Evolutionary conservation across 2,888 invertebrate genomes (phyloP), one percentile per base, ranked within the genome.

Genomic region (Catotricha subobsoleta): DNA sequence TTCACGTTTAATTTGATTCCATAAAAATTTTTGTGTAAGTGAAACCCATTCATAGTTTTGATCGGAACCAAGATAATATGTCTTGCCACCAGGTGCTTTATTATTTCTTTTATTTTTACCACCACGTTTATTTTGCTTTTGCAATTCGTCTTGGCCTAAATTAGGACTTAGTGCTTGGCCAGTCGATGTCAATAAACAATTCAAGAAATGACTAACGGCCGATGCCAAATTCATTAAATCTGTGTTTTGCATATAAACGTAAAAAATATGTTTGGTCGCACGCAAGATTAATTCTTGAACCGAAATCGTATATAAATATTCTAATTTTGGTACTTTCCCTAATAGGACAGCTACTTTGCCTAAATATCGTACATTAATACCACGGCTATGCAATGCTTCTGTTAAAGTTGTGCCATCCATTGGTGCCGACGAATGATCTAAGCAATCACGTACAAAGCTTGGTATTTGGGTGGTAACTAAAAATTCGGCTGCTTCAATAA

Each of bases 361-460:
- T 48, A 99, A 69, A 63, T 98, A 99, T 43, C 97, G 75, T 49
- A 97, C 80, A 66, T 98, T 98, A 54, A 98, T 92, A 49, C 98
- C 98, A 48, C 87, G 78, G 51, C 80, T 82, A 65, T 98, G 98
- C 60, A 98, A 68, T 8, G 90, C 82, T 61, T 95, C 94, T 1
- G 88, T 79, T 45, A 98, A 68, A 2, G 87, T 90, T 41, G 74
- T 73, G 38, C 97, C 97, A 66, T 98, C 97, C 75, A 95, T 87
- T 1, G 94, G 92, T 3, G 91, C 86, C 1, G 88, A 78, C 3
- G 86, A 76, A 62, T 94, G 91, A 58, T 91, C 86, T 53, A 91
- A 65, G 52, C 86, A 86, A 52, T 90, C 94, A 45, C 84, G 76
- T 41, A 92, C 86, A 62, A 95, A 90, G 41, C 81, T 80, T 1